Base-by-base conservation (phyloP, 2,888 invertebrate species). In the Pseudolycoriella hygida region DNA sequence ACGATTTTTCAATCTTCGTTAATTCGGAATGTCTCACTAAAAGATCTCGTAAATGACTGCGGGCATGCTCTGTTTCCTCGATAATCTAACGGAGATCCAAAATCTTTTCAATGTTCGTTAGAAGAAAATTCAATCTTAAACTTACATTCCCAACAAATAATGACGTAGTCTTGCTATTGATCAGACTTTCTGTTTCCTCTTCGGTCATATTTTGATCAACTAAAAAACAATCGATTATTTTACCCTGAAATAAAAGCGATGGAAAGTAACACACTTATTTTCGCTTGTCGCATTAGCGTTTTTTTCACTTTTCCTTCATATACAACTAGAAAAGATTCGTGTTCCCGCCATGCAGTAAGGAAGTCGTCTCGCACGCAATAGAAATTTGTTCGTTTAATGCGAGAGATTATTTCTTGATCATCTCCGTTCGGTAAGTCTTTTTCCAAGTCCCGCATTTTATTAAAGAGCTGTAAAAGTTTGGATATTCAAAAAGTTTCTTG, bases 121-220 rank as follows among this genome's bases (percentile, higher is more conserved):
- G n/a, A n/a, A n/a, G n/a, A n/a, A n/a, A n/a, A n/a, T n/a, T n/a
- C n/a, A n/a, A n/a, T n/a, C n/a, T n/a, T n/a, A n/a, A n/a, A 25
- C 25, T 25, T 25, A 66, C 66, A 59, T 66, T 66, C 45, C 62
- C 64, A 19, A 62, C 62, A 55, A 66, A 66, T 31, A 66, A 55
- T 48, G 62, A 63, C 30, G 62, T 61, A 32, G 58, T 58, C 49
- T 62, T 64, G 51, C 60, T 64, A 18, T 61, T 60, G 46, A 66
- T 55, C 47, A 66, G 51, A 50, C 59, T 56, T 49, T 66, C 66
- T 32, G 65, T 60, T 52, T 66, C 66, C 48, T 66, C 64, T 47
- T 64, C 65, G 20, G 58, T 64, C 44, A 62, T 57, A 46, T 62
- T 60, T 48, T 57, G 56, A 48, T 63, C 61, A 46, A 64, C 64